phyloP scores from a whole-genome alignment of 2,113 vertebrate species.

The Illadopsis cleaveri region DNA sequence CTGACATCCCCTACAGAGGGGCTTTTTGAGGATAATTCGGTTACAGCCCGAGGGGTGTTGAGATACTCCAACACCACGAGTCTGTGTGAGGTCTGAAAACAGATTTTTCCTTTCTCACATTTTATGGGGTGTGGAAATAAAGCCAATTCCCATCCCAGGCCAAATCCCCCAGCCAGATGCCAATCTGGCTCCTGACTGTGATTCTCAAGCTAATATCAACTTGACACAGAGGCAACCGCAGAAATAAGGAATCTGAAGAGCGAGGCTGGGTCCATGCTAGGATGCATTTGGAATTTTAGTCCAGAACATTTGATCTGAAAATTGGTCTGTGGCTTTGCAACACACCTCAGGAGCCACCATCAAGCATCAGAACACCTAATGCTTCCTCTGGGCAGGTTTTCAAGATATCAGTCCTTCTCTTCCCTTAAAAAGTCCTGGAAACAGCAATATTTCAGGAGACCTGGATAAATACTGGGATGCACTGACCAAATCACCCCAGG shows the following conservation, averaged over 20 bases:
- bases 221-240: neutral
- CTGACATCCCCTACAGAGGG: neutral
- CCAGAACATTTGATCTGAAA: neutral
- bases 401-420: neutral
- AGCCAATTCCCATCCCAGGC: neutral
- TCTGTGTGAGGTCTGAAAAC: neutral
- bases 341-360: neutral
- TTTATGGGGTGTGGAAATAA: slow-evolving; percentile 15
- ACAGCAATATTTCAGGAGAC: neutral
- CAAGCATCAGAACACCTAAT: neutral
- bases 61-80: neutral
- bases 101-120: slow-evolving; percentile 13
- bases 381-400: neutral
- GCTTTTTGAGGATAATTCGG: neutral
- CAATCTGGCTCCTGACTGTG: neutral
- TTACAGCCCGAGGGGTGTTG: fast-evolving
- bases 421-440: neutral
- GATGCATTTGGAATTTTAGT: neutral
- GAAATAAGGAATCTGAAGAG: neutral
- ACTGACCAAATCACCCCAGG: neutral
- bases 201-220: neutral
- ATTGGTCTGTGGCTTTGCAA: neutral
- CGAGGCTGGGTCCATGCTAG: fast-evolving
- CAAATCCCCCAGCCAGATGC: neutral
- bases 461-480: neutral